A percentile compares a stretch with the other conserved stretches of the same genome.
phyloP scores from a whole-genome alignment of 2,888 invertebrate genomes.

The Ramazzottius varieornatus region DNA sequence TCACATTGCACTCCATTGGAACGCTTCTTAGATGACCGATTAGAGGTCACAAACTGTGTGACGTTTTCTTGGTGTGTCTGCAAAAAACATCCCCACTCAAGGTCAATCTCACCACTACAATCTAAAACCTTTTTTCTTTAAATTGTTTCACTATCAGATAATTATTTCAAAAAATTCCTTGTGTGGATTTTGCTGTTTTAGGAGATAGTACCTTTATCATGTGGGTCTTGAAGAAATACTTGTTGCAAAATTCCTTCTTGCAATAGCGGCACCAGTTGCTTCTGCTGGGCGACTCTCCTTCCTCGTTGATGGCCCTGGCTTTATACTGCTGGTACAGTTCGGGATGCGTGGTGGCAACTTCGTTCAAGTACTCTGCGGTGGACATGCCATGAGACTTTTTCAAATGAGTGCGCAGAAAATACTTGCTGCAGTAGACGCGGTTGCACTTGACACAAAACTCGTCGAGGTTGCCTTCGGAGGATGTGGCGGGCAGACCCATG shows the following conservation, averaged over 20 bases:
- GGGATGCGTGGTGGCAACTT: neutral
- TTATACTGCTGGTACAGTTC: neutral
- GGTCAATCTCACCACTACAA: neutral
- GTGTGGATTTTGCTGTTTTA: conserved; percentile 15
- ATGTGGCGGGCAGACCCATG: neutral
- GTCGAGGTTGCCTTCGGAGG: neutral
- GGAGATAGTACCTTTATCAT: conserved; percentile 66
- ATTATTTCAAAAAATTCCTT: conserved; percentile 9
- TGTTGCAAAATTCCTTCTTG: conserved; percentile 72
- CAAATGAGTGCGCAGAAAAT: conserved; percentile 23
- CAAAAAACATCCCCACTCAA: neutral
- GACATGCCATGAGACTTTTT: conserved; percentile 21
- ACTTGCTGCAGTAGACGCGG: conserved; percentile 15
- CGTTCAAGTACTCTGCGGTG: neutral
- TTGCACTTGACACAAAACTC: conserved; percentile 13
- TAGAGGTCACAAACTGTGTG: conserved; percentile 28
- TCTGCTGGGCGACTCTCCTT: conserved; percentile 11
- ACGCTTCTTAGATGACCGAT: conserved; percentile 28
- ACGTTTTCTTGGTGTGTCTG: neutral
- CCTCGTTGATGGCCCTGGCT: conserved; percentile 11
- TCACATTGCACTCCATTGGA: conserved; percentile 58
- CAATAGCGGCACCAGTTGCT: conserved; percentile 53
- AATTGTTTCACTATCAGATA: neutral
- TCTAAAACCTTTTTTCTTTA: neutral
- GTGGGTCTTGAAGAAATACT: conserved; percentile 94